phyloP scores from a whole-genome alignment of 2,888 invertebrate species.

The Zaprionus lineosus region DNA sequence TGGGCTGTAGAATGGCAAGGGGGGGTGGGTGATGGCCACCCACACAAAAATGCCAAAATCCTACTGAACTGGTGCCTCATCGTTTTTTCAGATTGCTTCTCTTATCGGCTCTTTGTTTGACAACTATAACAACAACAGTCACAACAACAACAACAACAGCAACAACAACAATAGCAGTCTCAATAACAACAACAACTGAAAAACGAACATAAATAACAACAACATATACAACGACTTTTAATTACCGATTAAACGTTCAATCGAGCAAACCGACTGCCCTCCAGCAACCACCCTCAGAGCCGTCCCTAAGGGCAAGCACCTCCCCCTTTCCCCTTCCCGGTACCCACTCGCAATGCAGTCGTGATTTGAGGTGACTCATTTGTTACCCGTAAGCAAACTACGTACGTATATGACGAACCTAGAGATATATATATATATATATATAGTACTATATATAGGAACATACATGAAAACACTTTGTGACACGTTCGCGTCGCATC shows the following conservation, averaged over 20 bases:
- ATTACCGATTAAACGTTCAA: constrained; percentile 53
- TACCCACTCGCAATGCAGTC: not conserved
- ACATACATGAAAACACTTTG: constrained; percentile 11
- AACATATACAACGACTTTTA: constrained; percentile 30
- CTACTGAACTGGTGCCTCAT: constrained; percentile 3
- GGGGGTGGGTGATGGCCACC: constrained; percentile 28
- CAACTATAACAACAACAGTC: constrained; percentile 11
- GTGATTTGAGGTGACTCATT: constrained; percentile 41
- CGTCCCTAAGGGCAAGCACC: too few species aligned
- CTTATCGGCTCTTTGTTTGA: constrained; percentile 37
- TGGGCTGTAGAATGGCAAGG: too few species aligned
- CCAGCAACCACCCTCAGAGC: too few species aligned
- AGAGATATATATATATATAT: constrained; percentile 4
- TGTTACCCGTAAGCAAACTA: constrained; percentile 18
- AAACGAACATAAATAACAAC: not conserved
- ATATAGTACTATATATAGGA: constrained; percentile 2
- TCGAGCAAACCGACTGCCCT: constrained; percentile 36
- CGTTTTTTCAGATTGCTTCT: constrained; percentile 7
- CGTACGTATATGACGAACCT: constrained; percentile 11
- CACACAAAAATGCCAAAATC: constrained; percentile 19
- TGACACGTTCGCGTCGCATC: constrained; percentile 48
- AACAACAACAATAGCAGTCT: too few species aligned
- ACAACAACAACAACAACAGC: constrained; percentile 4
- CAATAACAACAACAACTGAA: not conserved
- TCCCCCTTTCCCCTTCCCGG: not conserved